Conservation (phyloP, 23 tunicate genomes). For the Trididemnum clinides region DNA sequence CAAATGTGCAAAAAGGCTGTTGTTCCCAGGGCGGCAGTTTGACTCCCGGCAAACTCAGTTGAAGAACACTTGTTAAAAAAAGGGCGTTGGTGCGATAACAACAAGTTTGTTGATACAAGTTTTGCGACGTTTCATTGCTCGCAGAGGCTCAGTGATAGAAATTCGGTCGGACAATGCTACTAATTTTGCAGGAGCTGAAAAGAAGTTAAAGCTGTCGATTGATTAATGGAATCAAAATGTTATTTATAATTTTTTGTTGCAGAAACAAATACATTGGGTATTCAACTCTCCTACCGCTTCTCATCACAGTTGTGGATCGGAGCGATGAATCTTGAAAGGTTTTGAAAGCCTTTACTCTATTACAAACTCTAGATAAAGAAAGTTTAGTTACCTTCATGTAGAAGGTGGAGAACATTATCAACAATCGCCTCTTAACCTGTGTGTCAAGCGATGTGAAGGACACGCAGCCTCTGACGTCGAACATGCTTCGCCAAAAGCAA, state of each 20-base stretch:
- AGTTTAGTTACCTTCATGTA: background rate
- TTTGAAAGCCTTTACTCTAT: background rate
- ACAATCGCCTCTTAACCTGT: background rate
- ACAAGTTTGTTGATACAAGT: constrained; percentile 37
- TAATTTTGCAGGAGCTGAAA: constrained; percentile 36
- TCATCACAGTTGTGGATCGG: constrained; percentile 26
- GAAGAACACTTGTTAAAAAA: too few relatives aligned
- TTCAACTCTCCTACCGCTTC: constrained; percentile 14
- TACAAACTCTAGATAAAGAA: background rate
- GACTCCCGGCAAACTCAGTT: too few relatives aligned
- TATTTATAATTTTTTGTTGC: constrained; percentile 1
- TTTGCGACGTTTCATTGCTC: constrained; percentile 21
- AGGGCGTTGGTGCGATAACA: too few relatives aligned
- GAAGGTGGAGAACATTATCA: background rate
- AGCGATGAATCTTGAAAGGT: constrained; percentile 31
- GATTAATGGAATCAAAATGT: constrained; percentile 15
- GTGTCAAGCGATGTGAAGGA: background rate
- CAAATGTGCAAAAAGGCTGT: too few relatives aligned
- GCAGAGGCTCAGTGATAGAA: constrained; percentile 30
- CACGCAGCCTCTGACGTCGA: background rate
- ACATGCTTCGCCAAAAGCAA: background rate
- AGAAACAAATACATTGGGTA: constrained; percentile 6
- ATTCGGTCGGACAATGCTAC: constrained; percentile 43
- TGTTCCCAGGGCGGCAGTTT: too few relatives aligned
- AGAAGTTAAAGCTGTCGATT: constrained; percentile 2